Percentiles rank a stretch among this genome's conserved stretches.
phyloP scores from a whole-genome alignment of 2,888 invertebrate genomes.

The Drosophila meridionalis region DNA sequence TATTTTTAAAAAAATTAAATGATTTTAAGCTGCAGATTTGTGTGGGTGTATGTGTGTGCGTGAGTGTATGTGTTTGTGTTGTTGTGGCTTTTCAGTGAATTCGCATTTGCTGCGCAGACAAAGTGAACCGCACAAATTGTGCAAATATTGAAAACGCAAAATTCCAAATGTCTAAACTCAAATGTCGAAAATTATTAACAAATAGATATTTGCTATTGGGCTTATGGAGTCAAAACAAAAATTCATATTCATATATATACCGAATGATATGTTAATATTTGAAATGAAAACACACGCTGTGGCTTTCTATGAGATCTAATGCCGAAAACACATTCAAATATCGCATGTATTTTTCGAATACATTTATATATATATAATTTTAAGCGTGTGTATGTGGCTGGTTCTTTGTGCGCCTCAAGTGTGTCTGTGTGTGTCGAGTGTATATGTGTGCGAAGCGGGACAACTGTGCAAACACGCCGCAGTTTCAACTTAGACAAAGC shows the following conservation, averaged over 20 bases:
- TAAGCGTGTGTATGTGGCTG: conserved; percentile 6
- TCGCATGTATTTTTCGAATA: conserved; percentile 6
- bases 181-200: conserved; percentile 10
- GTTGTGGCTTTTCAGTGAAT: conserved; percentile 2
- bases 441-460: conserved; percentile 23
- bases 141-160: conserved; percentile 17
- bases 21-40: background rate
- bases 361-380: background rate
- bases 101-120: background rate
- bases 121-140: conserved; percentile 13
- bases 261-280: conserved; percentile 62
- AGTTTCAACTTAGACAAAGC: conserved; percentile 58
- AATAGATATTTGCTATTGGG: conserved; percentile 21
- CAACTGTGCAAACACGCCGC: conserved; percentile 71
- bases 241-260: conserved; percentile 23
- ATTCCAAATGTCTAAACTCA: conserved; percentile 17
- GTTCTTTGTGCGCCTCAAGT: background rate
- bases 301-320: conserved; percentile 34
- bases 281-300: conserved; percentile 53
- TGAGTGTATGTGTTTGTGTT: background rate
- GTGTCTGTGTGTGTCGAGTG: conserved; percentile 13
- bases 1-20: background rate
- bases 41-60: background rate
- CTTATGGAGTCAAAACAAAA: conserved; percentile 19
- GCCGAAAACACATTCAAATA: conserved; percentile 7